phyloP scores from a whole-genome alignment of 2,113 vertebrate species.

The Pitta sordida region DNA sequence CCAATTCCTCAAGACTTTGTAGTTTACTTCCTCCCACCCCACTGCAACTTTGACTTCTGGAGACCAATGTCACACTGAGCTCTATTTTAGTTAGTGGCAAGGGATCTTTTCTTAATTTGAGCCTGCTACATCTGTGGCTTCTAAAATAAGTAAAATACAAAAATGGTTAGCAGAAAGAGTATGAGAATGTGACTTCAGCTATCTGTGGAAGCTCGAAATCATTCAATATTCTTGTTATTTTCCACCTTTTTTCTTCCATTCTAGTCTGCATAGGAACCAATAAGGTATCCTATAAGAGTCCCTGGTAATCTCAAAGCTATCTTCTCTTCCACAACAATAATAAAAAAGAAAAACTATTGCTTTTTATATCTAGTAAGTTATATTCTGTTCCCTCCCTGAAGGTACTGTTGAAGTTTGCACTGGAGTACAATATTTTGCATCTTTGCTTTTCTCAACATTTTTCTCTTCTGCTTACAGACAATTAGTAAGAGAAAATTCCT shows the following conservation, averaged over 20 bases:
- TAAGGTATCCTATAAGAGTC: background rate
- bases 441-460: background rate
- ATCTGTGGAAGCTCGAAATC: background rate
- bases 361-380: background rate
- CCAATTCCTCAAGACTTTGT: background rate
- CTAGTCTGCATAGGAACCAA: background rate
- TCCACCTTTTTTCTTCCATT: background rate
- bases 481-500: background rate
- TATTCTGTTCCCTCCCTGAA: background rate
- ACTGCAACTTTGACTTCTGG: background rate
- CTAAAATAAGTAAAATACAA: background rate
- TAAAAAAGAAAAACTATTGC: background rate
- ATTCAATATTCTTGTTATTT: background rate
- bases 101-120: background rate
- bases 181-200: background rate
- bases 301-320: background rate
- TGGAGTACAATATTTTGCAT: background rate
- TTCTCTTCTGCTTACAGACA: background rate
- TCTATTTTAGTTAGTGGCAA: background rate
- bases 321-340: background rate
- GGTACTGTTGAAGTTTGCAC: background rate
- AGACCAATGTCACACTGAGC: background rate
- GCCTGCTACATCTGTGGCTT: background rate
- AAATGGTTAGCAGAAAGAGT: background rate
- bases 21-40: background rate